Evolutionary conservation across 2,888 invertebrate species (phyloP), one percentile per base, ranked within the genome.

Genomic region (Tachina lurida): DNA sequence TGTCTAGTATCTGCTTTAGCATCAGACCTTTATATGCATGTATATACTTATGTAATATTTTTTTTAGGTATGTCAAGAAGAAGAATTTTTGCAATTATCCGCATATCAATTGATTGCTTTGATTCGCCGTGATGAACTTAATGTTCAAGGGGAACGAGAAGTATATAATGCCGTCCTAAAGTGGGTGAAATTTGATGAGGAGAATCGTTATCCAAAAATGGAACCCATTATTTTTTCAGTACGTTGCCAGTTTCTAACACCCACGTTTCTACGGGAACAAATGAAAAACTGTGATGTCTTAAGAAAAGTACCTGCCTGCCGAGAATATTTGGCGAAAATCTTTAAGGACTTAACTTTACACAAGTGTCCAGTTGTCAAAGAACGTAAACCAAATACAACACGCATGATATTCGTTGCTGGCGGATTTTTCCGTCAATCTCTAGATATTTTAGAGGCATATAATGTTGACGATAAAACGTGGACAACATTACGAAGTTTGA

Each of bases 41-140:
- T n/a, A n/a, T n/a, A n/a, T n/a, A n/a, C n/a, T n/a, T n/a, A n/a
- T n/a, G n/a, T n/a, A n/a, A n/a, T n/a, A n/a, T n/a, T n/a, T n/a
- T n/a, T n/a, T n/a, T n/a, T n/a, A 96, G 95, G 97, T 98, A 87
- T 97, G 97, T 90, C 96, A 97, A 93, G 97, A 97, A 91, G 98
- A 98, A 91, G 98, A 98, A 93, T 98, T 98, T 91, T 93, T 98
- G 31, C 97, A 97, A 89, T 92, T 98, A 75, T 96, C 95, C 12
- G 95, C 96, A 1, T 95, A 96, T 88, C 97, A 98, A 92, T 93
- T 98, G 87, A 95, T 98, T 88, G 94, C 95, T 58, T 93, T 98
- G 65, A 97, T 98, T 82, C 95, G 97, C 88, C 96, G 97, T 90
- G 98, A 98, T 91, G 97, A 98, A 91, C 93, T 98, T 1, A 98